Evolutionary conservation across 2,888 invertebrate genomes (phyloP), one percentile per base, ranked within the genome.

Genomic region (Parelbella ahira): DNA sequence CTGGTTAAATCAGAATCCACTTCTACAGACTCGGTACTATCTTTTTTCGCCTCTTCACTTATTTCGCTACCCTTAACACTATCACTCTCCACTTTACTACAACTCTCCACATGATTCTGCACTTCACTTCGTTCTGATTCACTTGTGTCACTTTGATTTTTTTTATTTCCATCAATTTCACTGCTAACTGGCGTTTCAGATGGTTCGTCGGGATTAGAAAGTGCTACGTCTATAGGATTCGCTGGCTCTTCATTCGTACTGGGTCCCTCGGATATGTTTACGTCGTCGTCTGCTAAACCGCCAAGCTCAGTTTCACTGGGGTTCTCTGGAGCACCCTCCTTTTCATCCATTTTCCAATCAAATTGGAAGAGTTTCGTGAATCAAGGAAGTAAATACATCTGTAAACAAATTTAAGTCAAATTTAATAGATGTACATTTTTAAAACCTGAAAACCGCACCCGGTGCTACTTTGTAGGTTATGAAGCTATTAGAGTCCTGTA

Each of bases 381-480:
- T 48, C 61, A 55, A 49, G 53, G 43, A 27, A 41, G 29, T 45
- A 55, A 30, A 56, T 50, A 51, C 75, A 79, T 81, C 86, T 84
- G 48, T n/a, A n/a, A n/a, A n/a, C n/a, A n/a, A n/a, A n/a, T n/a
- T n/a, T n/a, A n/a, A n/a, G n/a, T n/a, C n/a, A n/a, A n/a, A n/a
- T n/a, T n/a, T n/a, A n/a, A n/a, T n/a, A n/a, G n/a, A n/a, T n/a
- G n/a, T n/a, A n/a, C n/a, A n/a, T n/a, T n/a, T n/a, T n/a, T n/a
- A n/a, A n/a, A n/a, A n/a, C n/a, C n/a, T n/a, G n/a, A n/a, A n/a
- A 34, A 55, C 58, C 59, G 61, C 62, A 74, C 71, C 82, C 83
- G 86, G 83, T 80, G 55, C 64, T 54, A 54, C 38, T 61, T 83
- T 81, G 49, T 65, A 84, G 84, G 84, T 84, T 86, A 84, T 63